A percentile compares a stretch with the other conserved stretches of the same genome.
These are phyloP conservation scores for Phallusia fumigata DNA, from an alignment of 23 tunicate genomes.

Conservation along the genomic window DNA sequence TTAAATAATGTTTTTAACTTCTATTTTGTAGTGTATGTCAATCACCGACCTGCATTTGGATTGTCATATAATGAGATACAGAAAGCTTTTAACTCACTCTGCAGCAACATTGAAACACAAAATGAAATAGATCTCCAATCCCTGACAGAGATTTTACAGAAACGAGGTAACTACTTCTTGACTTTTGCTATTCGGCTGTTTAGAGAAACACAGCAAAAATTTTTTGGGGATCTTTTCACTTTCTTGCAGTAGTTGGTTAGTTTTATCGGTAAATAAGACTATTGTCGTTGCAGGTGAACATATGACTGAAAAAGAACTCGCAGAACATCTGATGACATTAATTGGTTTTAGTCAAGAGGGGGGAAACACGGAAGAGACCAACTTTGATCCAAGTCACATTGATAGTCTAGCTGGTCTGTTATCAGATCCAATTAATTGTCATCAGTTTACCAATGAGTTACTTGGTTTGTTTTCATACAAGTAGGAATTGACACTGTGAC, in stretches of 20 bases:
- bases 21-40: conserved; percentile 73
- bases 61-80: conserved; percentile 66
- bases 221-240: too few relatives aligned
- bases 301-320: conserved; percentile 84
- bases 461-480: conserved; percentile 66
- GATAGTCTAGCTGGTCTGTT: conserved; percentile 39
- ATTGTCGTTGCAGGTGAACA: conserved; percentile 98
- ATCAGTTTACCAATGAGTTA: conserved; percentile 66
- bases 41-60: conserved; percentile 99
- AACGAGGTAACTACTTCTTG: conserved; percentile 36
- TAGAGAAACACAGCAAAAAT: too few relatives aligned
- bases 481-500: not conserved
- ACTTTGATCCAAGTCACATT: conserved; percentile 34
- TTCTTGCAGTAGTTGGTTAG: too few relatives aligned
- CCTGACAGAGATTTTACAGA: conserved; percentile 47
- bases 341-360: conserved; percentile 73
- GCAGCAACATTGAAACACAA: conserved; percentile 11
- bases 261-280: too few relatives aligned
- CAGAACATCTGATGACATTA: conserved; percentile 68
- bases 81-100: conserved; percentile 68
- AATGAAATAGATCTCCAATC: conserved; percentile 37
- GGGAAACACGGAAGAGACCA: conserved; percentile 51
- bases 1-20: too few relatives aligned
- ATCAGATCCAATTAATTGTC: conserved; percentile 49
- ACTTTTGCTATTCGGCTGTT: too few relatives aligned